These are phyloP conservation scores for Peromyscus polionotus DNA, from an alignment of 2,113 vertebrate genomes.

Conservation along the genomic window DNA sequence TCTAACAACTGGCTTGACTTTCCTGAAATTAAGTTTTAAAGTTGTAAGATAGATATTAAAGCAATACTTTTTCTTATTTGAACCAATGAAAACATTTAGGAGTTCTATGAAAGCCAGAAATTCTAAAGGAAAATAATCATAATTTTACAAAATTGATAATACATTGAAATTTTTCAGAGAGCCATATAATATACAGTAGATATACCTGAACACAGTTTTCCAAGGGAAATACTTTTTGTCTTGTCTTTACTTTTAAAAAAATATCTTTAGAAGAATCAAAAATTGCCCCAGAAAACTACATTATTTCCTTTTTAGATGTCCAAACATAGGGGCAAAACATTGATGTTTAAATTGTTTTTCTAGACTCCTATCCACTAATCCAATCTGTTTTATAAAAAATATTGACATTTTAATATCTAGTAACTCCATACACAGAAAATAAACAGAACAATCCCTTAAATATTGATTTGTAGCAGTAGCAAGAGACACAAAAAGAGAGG, in stretches of 20 bases:
- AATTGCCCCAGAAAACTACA: background rate
- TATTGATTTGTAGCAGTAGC: background rate
- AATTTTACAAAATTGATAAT: background rate
- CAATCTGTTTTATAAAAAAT: background rate
- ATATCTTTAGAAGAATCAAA: background rate
- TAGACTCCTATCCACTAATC: background rate
- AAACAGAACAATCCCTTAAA: background rate
- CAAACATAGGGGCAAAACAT: background rate
- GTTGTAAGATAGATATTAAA: background rate
- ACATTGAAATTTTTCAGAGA: background rate
- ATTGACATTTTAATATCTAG: background rate
- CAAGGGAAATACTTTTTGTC: background rate
- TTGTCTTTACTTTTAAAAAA: background rate
- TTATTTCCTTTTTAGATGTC: background rate
- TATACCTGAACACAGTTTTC: background rate
- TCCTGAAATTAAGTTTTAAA: constrained; percentile 10
- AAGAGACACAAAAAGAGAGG: background rate
- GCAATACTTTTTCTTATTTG: constrained; percentile 6
- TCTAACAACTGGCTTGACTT: background rate
- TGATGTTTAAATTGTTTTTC: constrained; percentile 10
- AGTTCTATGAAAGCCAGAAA: background rate
- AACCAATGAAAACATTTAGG: background rate
- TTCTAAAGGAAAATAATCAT: background rate
- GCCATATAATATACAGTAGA: background rate
- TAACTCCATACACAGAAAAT: background rate